A percentile compares a stretch with the other conserved stretches of the same genome.
These are phyloP conservation scores for Casuarius casuarius DNA, from an alignment of 2,113 vertebrate genomes.

Conservation along the genomic window DNA sequence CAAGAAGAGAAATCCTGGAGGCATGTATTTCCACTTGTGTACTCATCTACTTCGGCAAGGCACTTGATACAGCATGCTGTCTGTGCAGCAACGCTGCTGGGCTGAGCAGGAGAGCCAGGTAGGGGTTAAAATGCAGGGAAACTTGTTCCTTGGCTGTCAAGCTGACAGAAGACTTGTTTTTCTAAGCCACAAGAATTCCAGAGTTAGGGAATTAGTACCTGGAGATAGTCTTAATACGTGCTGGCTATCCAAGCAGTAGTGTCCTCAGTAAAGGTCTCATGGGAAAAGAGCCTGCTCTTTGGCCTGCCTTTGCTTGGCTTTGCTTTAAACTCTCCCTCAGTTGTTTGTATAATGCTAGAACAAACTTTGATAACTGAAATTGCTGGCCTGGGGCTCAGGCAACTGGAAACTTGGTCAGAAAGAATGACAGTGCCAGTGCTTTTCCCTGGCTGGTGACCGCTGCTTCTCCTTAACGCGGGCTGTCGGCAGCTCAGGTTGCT, in stretches of 20 bases:
- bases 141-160: background rate
- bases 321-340: background rate
- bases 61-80: rapidly evolving
- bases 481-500: background rate
- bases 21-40: background rate
- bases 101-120: background rate
- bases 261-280: background rate
- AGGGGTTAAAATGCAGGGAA: background rate
- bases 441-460: background rate
- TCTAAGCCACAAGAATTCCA: background rate
- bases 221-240: background rate
- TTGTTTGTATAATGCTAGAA: background rate
- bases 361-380: background rate
- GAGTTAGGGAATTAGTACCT: background rate
- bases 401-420: background rate
- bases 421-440: background rate
- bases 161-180: background rate
- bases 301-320: background rate
- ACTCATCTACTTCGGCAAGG: background rate
- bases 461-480: background rate
- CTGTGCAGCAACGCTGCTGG: background rate
- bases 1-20: background rate
- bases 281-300: background rate
- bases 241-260: background rate
- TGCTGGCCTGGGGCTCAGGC: background rate